Evolutionary conservation across 2,888 invertebrate species (phyloP).

Genomic region (Gasteruption jaculator): DNA sequence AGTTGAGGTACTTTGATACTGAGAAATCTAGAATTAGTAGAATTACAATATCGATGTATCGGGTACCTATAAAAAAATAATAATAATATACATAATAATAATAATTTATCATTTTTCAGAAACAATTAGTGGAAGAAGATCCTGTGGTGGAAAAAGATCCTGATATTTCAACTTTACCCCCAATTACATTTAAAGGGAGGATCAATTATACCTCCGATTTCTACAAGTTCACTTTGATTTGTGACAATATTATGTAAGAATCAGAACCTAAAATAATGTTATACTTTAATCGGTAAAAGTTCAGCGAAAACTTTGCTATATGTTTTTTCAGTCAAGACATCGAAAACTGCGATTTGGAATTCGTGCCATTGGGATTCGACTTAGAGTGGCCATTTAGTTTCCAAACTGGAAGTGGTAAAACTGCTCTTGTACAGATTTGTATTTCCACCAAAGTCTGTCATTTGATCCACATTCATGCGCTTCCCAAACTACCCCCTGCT

Average conservation of each 20-base stretch:
- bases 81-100: too few species aligned
- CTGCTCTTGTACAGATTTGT: conserved; percentile 62
- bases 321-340: conserved; percentile 42
- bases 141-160: conserved; percentile 19
- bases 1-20: too few species aligned
- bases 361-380: conserved; percentile 61
- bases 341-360: conserved; percentile 35
- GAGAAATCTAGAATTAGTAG: too few species aligned
- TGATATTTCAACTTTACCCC: conserved; percentile 23
- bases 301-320: background rate
- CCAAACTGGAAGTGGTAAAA: conserved; percentile 58
- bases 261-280: background rate
- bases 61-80: too few species aligned
- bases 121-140: conserved; percentile 18
- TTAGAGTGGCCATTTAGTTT: conserved; percentile 66
- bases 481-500: conserved; percentile 58
- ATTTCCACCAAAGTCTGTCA: conserved; percentile 55
- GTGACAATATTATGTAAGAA: conserved; percentile 42
- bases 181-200: conserved; percentile 35
- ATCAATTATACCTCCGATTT: conserved; percentile 39
- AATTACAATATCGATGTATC: too few species aligned
- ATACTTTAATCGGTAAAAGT: conserved; percentile 8
- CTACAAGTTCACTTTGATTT: conserved; percentile 37
- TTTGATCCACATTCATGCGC: conserved; percentile 57
- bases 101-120: conserved; percentile 20